Percentiles rank a stretch among this genome's conserved stretches.
phyloP scores from a whole-genome alignment of 2,113 vertebrate genomes.

The Rhinopomastus cyanomelas region DNA sequence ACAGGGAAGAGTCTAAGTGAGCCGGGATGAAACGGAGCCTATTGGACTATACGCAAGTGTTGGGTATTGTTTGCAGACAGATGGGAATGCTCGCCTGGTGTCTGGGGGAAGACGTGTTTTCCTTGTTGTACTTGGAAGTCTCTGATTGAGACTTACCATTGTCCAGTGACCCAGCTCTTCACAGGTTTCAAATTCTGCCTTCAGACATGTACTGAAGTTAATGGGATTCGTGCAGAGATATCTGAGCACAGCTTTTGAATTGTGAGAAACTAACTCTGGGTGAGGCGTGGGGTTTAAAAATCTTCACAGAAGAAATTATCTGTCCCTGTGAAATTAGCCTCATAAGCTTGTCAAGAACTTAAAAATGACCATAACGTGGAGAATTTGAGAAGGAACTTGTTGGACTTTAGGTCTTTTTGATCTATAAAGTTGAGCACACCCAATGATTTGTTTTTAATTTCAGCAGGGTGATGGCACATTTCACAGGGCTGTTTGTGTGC shows the following conservation, averaged over 20 bases:
- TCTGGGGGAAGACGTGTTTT: not conserved
- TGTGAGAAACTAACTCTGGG: not conserved
- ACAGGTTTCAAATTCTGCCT: conserved; percentile 20
- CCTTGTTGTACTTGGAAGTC: not conserved
- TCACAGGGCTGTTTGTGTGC: not conserved
- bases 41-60: not conserved
- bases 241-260: not conserved
- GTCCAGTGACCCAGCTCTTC: conserved; percentile 47
- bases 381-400: not conserved
- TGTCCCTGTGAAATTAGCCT: not conserved
- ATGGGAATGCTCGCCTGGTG: not conserved
- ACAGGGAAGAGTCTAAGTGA: not conserved
- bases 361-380: not conserved
- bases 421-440: no score
- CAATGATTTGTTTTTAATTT: no score
- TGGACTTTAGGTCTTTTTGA: not conserved
- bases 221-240: conserved; percentile 21
- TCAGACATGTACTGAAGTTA: not conserved
- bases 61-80: conserved; percentile 33
- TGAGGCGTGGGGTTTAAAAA: not conserved
- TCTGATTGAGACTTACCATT: not conserved
- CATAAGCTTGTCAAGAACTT: not conserved
- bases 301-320: not conserved
- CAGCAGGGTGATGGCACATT: not conserved
- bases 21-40: not conserved